A percentile compares a stretch with the other conserved stretches of the same genome.
These are phyloP conservation scores for Archegozetes longisetosus DNA, from an alignment of 1,140 invertebrate species.

Conservation along the genomic window DNA sequence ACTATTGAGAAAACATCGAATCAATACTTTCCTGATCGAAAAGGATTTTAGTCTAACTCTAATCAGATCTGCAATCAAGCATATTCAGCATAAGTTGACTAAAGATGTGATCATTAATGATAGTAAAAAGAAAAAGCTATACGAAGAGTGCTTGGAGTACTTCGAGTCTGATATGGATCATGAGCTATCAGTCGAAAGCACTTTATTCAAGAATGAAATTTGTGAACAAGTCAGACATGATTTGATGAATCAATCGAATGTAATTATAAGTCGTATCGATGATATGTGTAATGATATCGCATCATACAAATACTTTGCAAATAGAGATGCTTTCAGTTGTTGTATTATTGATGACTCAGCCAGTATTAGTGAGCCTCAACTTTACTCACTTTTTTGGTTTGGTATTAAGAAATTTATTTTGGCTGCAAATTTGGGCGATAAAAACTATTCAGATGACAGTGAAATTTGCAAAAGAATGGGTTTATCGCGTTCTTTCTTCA, in stretches of 20 bases:
- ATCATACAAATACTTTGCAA: background rate
- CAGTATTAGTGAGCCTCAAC: background rate
- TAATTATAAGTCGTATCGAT: background rate
- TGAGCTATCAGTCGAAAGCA: background rate
- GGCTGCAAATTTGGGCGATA: background rate
- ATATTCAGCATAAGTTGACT: background rate
- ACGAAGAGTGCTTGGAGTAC: background rate
- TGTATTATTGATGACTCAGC: background rate
- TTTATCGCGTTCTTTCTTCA: background rate
- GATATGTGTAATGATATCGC: background rate
- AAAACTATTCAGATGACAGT: background rate
- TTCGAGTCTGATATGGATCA: background rate
- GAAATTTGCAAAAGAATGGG: background rate
- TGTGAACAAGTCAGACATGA: background rate
- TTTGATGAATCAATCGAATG: background rate
- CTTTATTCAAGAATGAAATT: background rate
- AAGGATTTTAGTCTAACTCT: background rate
- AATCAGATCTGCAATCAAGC: background rate
- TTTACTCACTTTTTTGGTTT: background rate
- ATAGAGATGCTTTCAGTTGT: background rate
- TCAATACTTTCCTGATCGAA: background rate
- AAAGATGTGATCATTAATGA: background rate
- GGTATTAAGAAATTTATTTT: background rate
- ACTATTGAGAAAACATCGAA: background rate
- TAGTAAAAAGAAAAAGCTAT: background rate